Evolutionary conservation across 1,140 invertebrate genomes (phyloP), one percentile per base, ranked within the genome.

Genomic region (Idris sp.): DNA sequence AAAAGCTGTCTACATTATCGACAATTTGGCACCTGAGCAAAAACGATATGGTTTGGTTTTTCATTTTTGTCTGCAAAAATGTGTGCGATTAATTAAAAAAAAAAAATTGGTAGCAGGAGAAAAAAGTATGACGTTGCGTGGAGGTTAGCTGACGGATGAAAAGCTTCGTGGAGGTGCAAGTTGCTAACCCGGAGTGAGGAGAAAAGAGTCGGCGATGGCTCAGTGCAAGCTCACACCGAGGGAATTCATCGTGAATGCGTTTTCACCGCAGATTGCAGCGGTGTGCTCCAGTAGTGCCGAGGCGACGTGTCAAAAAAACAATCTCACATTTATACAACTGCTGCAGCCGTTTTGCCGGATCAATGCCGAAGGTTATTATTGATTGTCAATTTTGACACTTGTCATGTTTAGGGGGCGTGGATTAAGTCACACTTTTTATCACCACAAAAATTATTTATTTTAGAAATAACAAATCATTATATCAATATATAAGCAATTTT

Each of bases 171-270:
- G n/a, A n/a, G n/a, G n/a, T n/a, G n/a, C n/a, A n/a, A n/a, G n/a
- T n/a, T n/a, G n/a, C n/a, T n/a, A n/a, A n/a, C n/a, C n/a, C n/a
- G 11, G 33, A 2, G 8, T 36, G 0, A 13, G 0, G 8, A 36
- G 19, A 36, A 4, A 19, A 16, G 33, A 30, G 31, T 6, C 11
- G 62, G 59, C 41, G n/a, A 92, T 92, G 92, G 89, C 91, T 65
- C 89, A 90, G 79, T 89, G 88, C 68, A 91, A 90, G 78, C 89
- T 90, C 88, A 91, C 91, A 74, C 89, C 94, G 18, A 91, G 94
- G 76, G 96, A 98, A 85, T 95, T 97, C 84, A 94, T 98, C 53
- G 92, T 94, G 83, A 93, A 93, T 83, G 91, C 94, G 19, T 98
- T 98, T 87, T 95, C 93, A 18, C 96, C 97, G 0, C 91, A 95